Evolutionary conservation across 2,113 vertebrate genomes (phyloP).

Genomic region (Mixornis gularis): DNA sequence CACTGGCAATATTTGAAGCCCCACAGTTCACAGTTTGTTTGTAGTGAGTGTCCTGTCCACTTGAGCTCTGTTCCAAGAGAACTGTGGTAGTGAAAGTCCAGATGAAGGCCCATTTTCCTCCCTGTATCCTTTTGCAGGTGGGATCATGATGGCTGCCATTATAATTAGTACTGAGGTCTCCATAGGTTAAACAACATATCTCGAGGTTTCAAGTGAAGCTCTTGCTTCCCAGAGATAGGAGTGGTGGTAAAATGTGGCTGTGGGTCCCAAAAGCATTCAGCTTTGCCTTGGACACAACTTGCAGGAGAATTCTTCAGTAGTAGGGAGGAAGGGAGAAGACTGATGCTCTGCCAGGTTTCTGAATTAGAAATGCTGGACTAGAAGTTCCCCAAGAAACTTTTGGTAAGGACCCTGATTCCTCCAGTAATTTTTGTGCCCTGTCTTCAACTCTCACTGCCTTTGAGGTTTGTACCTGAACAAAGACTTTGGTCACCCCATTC

Average conservation of each 20-base stretch:
- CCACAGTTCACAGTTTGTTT: background rate
- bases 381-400: background rate
- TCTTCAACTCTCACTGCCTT: background rate
- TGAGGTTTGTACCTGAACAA: background rate
- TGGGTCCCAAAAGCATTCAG: background rate
- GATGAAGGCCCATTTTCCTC: background rate
- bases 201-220: background rate
- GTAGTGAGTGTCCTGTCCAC: background rate
- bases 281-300: background rate
- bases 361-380: background rate
- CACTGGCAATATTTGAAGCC: background rate
- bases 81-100: background rate
- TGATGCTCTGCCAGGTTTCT: background rate
- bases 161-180: background rate
- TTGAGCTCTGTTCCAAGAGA: background rate
- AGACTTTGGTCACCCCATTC: background rate
- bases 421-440: background rate
- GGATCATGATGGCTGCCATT: background rate
- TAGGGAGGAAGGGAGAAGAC: background rate
- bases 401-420: background rate
- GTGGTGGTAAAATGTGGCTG: background rate
- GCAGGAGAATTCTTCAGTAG: background rate
- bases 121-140: background rate
- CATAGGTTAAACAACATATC: background rate
- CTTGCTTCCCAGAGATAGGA: background rate